Conservation (phyloP, 2,113 vertebrate genomes). For the Sinocyclocheilus anophthalmus region DNA sequence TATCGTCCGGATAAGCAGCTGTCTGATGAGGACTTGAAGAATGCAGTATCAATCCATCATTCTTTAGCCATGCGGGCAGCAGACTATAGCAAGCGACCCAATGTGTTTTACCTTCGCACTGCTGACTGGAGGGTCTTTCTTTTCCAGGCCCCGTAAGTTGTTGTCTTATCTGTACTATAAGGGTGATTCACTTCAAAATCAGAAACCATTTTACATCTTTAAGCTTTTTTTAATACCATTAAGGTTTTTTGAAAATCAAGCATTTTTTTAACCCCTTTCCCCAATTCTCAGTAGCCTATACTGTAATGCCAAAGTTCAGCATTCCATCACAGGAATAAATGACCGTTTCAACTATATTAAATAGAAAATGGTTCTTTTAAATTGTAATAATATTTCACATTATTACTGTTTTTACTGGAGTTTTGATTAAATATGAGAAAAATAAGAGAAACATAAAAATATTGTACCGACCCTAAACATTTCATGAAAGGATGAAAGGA, state of each 20-base stretch:
- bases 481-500: too few species aligned
- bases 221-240: background rate
- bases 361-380: too few species aligned
- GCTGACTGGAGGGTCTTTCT: constrained; percentile 98
- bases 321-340: too few species aligned
- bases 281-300: too few species aligned
- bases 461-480: too few species aligned
- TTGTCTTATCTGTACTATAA: constrained; percentile 36
- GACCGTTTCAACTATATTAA: too few species aligned
- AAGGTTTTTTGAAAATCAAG: background rate
- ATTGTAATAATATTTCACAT: too few species aligned
- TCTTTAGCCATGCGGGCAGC: constrained; percentile 88
- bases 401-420: too few species aligned
- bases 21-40: constrained; percentile 90
- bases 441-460: too few species aligned
- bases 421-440: too few species aligned
- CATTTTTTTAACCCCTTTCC: too few species aligned
- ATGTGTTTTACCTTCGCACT: constrained; percentile 95
- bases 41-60: constrained; percentile 95
- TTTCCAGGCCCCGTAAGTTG: constrained; percentile 90
- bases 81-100: constrained; percentile 93
- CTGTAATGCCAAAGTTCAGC: too few species aligned
- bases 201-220: background rate
- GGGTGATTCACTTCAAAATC: background rate
- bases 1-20: constrained; percentile 86